Conservation (phyloP, 2,113 vertebrate species). For the Corythornis cristatus region DNA sequence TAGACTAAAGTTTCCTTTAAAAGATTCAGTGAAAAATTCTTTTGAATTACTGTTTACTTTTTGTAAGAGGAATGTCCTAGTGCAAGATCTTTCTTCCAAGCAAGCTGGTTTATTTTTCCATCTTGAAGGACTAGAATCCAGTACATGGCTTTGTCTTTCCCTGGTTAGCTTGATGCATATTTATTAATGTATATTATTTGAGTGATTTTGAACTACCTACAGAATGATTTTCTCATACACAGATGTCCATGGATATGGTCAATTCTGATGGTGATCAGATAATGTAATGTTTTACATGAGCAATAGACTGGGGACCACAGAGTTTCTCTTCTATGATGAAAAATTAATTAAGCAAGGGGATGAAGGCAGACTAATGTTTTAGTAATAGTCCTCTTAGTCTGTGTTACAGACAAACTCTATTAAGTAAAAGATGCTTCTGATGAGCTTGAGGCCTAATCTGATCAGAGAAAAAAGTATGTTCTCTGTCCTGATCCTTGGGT, state of each 20-base stretch:
- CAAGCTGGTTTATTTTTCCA: background rate
- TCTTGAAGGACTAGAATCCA: background rate
- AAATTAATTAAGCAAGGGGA: background rate
- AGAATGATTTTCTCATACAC: background rate
- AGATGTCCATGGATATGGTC: background rate
- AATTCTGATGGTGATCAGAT: background rate
- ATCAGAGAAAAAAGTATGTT: background rate
- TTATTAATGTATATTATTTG: background rate
- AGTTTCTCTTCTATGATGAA: background rate
- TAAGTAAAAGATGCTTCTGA: background rate
- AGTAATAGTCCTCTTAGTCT: slow-evolving; percentile 6
- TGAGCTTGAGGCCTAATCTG: background rate
- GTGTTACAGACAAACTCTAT: slow-evolving; percentile 7
- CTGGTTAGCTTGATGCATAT: background rate
- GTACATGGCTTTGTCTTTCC: background rate
- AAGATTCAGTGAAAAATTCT: background rate
- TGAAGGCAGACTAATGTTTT: slow-evolving; percentile 19
- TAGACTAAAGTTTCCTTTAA: background rate
- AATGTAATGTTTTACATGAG: background rate
- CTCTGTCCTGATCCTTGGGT: background rate
- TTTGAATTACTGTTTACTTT: background rate
- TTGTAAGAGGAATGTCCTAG: background rate
- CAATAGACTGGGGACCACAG: background rate
- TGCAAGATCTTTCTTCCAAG: background rate
- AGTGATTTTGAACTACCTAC: background rate